Evolutionary conservation across 2,113 vertebrate genomes (phyloP).

Genomic region (Thamnaconus septentrionalis): DNA sequence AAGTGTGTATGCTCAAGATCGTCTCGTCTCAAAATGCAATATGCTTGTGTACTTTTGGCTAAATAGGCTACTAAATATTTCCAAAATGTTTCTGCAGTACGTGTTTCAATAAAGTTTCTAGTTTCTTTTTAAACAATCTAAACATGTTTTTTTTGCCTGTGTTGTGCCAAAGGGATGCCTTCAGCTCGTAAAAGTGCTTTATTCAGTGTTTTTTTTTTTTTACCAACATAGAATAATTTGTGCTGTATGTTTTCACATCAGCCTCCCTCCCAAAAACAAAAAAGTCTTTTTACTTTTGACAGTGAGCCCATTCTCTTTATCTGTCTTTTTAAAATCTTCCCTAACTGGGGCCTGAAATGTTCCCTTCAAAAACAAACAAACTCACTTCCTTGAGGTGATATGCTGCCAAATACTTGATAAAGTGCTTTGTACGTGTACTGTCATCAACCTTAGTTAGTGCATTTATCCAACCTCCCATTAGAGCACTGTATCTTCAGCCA

Average conservation of each 20-base stretch:
- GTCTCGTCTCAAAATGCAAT: slow-evolving; percentile 86
- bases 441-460: slow-evolving; percentile 68
- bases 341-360: slow-evolving; percentile 67
- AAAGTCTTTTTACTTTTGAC: slow-evolving; percentile 51
- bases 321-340: slow-evolving; percentile 55
- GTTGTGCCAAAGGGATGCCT: slow-evolving; percentile 68
- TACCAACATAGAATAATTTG: slow-evolving; percentile 64
- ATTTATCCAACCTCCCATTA: slow-evolving; percentile 59
- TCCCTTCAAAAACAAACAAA: slow-evolving; percentile 60
- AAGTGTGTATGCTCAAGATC: slow-evolving; percentile 79
- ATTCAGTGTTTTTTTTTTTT: slow-evolving; percentile 70
- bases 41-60: slow-evolving; percentile 93
- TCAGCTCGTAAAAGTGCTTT: slow-evolving; percentile 60
- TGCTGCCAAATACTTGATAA: slow-evolving; percentile 73
- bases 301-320: slow-evolving; percentile 50
- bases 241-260: slow-evolving; percentile 57
- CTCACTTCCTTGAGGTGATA: slow-evolving; percentile 73
- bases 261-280: slow-evolving; percentile 39
- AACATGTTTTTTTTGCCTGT: slow-evolving; percentile 95
- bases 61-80: slow-evolving; percentile 95
- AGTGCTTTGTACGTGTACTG: slow-evolving; percentile 68
- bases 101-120: slow-evolving; percentile 97
- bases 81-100: slow-evolving; percentile 89
- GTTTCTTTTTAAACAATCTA: slow-evolving; percentile 90
- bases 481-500: slow-evolving; percentile 71